Conservation (phyloP, 2,888 invertebrate species). For the Lasioglossum figueresi region DNA sequence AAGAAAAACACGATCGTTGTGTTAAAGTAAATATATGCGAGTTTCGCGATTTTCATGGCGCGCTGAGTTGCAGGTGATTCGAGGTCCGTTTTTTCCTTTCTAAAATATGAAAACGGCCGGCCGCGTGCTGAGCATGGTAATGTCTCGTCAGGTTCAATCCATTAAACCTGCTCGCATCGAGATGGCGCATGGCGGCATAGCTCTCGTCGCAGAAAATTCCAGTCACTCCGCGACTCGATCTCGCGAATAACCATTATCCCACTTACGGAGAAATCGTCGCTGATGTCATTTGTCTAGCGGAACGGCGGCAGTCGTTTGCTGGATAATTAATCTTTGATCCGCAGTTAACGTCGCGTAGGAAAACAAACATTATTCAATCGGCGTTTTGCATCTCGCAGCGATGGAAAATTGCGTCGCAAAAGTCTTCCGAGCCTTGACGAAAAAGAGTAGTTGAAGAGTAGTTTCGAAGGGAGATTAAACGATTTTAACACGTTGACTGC, state of each 20-base stretch:
- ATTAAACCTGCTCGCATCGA: constrained; percentile 17
- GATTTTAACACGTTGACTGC: no score
- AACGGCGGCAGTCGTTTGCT: constrained; percentile 36
- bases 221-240: constrained; percentile 77
- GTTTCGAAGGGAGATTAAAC: no score
- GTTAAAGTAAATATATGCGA: neutral
- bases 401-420: neutral
- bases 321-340: constrained; percentile 58
- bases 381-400: neutral
- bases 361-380: constrained; percentile 21
- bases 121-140: constrained; percentile 24
- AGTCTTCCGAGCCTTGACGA: no score
- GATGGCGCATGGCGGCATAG: neutral
- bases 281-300: constrained; percentile 59
- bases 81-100: constrained; percentile 21
- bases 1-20: neutral
- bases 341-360: neutral
- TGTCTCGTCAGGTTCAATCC: constrained; percentile 9
- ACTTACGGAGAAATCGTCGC: constrained; percentile 79
- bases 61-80: constrained; percentile 3
- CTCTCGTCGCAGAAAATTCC: constrained; percentile 70
- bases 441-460: no score
- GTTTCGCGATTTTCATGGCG: constrained; percentile 13
- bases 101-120: constrained; percentile 37
- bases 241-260: constrained; percentile 77